Evolutionary conservation across 1,140 invertebrate genomes (phyloP).

Genomic region (Liolophura sinensis): DNA sequence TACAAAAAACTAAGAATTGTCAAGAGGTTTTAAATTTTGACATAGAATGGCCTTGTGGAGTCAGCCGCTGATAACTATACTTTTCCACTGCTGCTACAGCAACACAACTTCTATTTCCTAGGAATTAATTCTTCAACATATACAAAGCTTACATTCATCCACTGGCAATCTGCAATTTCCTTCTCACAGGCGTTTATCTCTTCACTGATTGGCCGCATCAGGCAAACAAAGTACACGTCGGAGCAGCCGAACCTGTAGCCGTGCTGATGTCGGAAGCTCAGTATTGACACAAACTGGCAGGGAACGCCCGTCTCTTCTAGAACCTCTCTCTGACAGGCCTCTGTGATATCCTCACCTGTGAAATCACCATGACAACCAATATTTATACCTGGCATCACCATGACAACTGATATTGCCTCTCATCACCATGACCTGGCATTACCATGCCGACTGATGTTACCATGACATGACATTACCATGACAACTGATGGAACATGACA

Average conservation of each 20-base stretch:
- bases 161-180: constrained; percentile 76
- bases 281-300: constrained; percentile 73
- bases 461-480: too few relatives aligned
- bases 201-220: constrained; percentile 68
- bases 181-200: constrained; percentile 71
- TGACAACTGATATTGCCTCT: neutral
- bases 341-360: constrained; percentile 76
- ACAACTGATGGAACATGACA: too few relatives aligned
- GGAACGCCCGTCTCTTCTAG: constrained; percentile 85
- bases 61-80: neutral
- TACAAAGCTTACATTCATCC: constrained; percentile 68
- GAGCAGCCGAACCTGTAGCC: constrained; percentile 76
- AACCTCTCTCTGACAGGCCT: constrained; percentile 82
- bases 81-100: neutral
- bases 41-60: neutral
- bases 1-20: neutral
- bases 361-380: constrained; percentile 3
- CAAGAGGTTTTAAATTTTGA: neutral
- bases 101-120: neutral
- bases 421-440: too few relatives aligned
- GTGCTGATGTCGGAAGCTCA: constrained; percentile 74
- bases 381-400: neutral
- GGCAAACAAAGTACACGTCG: constrained; percentile 80
- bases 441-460: too few relatives aligned
- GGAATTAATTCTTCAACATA: neutral